Conservation (phyloP, 1,140 invertebrate genomes). For the Pogonus chalceus region DNA sequence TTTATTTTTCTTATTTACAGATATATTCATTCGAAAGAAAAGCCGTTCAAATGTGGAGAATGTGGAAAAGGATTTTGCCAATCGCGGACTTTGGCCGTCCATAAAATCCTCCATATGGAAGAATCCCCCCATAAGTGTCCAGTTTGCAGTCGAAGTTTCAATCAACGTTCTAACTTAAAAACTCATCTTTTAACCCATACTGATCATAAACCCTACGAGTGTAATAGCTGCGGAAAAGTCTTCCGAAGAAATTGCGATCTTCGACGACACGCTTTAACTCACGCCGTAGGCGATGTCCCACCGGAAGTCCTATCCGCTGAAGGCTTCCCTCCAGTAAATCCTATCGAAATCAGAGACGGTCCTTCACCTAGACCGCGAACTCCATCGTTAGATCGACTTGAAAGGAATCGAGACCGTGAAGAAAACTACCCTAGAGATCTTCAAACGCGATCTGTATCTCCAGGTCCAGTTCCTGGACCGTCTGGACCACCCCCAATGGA, state of each 20-base stretch:
- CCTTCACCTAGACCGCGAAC: slow-evolving; percentile 32
- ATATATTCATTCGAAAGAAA: slow-evolving; percentile 95
- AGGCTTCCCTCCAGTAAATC: slow-evolving; percentile 49
- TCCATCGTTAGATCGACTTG: slow-evolving; percentile 30
- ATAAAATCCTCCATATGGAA: slow-evolving; percentile 87
- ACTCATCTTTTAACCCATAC: slow-evolving; percentile 92
- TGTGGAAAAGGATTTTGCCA: slow-evolving; percentile 97
- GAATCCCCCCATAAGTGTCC: slow-evolving; percentile 88
- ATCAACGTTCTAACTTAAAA: slow-evolving; percentile 85
- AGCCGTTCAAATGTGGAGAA: slow-evolving; percentile 91
- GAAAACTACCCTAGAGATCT: slow-evolving; percentile 45
- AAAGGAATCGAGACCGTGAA: too few species aligned
- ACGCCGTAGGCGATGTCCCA: slow-evolving; percentile 72
- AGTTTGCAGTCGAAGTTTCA: slow-evolving; percentile 79
- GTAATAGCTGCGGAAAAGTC: slow-evolving; percentile 79
- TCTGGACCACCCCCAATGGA: slow-evolving; percentile 33
- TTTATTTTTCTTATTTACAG: slow-evolving; percentile 59
- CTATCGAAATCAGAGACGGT: slow-evolving; percentile 37
- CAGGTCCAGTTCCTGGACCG: slow-evolving; percentile 13
- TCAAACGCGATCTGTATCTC: slow-evolving; percentile 46
- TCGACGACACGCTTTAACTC: slow-evolving; percentile 71
- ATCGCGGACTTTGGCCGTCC: slow-evolving; percentile 83
- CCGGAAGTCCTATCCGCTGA: slow-evolving; percentile 53
- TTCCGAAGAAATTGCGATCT: slow-evolving; percentile 79
- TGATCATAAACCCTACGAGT: slow-evolving; percentile 90